These are phyloP conservation scores for Harlomillsia oculata DNA, from an alignment of 1,140 invertebrate genomes.

Conservation along the genomic window DNA sequence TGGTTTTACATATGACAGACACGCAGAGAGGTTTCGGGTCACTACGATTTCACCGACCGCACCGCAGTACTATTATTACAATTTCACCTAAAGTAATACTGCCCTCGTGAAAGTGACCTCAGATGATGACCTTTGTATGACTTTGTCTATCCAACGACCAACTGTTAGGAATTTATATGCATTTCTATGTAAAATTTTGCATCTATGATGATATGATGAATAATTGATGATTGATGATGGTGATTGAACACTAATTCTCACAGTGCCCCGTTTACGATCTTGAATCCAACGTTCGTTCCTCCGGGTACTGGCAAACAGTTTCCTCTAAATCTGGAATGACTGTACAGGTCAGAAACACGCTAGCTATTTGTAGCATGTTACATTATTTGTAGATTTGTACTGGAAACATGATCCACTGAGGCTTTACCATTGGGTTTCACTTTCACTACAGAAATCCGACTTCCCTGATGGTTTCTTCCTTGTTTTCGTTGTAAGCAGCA, in stretches of 20 bases:
- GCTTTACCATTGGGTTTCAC: no score
- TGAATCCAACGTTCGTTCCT: slow-evolving; percentile 43
- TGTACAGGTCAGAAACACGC: slow-evolving; percentile 37
- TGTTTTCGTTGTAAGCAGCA: slow-evolving; percentile 43
- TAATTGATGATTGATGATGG: not conserved
- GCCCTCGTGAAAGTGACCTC: slow-evolving; percentile 9
- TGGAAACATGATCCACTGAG: no score
- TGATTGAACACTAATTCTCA: slow-evolving; percentile 21
- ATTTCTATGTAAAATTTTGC: no score
- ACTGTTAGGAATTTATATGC: no score
- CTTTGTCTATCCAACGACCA: slow-evolving; percentile 24
- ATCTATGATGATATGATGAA: not conserved
- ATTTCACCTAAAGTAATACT: slow-evolving; percentile 39
- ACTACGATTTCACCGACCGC: slow-evolving; percentile 46
- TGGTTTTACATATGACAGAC: not conserved
- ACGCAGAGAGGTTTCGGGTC: slow-evolving; percentile 38
- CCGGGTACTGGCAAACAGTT: slow-evolving; percentile 47
- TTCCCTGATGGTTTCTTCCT: slow-evolving; percentile 43
- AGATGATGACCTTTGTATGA: slow-evolving; percentile 10
- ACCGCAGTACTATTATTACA: slow-evolving; percentile 47
- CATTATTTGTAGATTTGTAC: not conserved
- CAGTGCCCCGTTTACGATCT: slow-evolving; percentile 48
- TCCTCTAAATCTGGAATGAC: slow-evolving; percentile 45
- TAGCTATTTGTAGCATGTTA: not conserved
- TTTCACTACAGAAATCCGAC: slow-evolving; percentile 38